phyloP scores from a whole-genome alignment of 1,140 invertebrate genomes.

The Drosophila erecta region DNA sequence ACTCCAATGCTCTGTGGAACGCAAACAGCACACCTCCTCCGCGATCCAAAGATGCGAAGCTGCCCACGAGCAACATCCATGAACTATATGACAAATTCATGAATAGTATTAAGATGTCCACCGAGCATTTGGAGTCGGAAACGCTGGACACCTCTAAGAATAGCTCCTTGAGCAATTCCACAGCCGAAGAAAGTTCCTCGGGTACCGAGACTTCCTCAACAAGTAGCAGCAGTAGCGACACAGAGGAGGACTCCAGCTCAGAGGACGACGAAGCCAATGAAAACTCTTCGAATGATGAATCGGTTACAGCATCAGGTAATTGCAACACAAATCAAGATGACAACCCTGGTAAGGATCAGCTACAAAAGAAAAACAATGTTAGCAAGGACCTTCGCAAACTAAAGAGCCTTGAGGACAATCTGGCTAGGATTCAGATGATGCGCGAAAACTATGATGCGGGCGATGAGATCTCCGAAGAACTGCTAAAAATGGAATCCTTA shows the following conservation, averaged over 20 bases:
- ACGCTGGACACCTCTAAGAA: slow-evolving; percentile 14
- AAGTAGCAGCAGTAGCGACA: slow-evolving; percentile 45
- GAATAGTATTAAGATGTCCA: slow-evolving; percentile 72
- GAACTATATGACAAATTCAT: slow-evolving; percentile 81
- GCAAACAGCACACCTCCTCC: slow-evolving; percentile 70
- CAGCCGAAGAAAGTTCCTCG: slow-evolving; percentile 59
- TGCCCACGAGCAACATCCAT: slow-evolving; percentile 54
- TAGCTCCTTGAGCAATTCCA: slow-evolving; percentile 55
- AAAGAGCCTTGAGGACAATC: slow-evolving; percentile 72
- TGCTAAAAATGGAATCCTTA: slow-evolving; percentile 79
- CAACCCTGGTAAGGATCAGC: slow-evolving; percentile 23
- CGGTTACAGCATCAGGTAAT: neutral
- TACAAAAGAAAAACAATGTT: slow-evolving; percentile 67
- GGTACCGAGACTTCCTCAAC: slow-evolving; percentile 23
- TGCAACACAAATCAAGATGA: slow-evolving; percentile 5
- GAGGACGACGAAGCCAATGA: slow-evolving; percentile 19
- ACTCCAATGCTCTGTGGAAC: slow-evolving; percentile 73
- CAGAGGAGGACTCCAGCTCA: slow-evolving; percentile 44
- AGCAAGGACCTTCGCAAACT: slow-evolving; percentile 75
- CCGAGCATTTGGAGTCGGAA: neutral
- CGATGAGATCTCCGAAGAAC: slow-evolving; percentile 76
- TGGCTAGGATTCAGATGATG: slow-evolving; percentile 81
- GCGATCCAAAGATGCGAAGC: slow-evolving; percentile 22
- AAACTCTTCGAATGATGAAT: slow-evolving; percentile 18
- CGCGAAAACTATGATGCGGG: slow-evolving; percentile 75